A percentile compares a stretch with the other conserved stretches of the same genome.
phyloP scores from a whole-genome alignment of 2,113 vertebrate species.

The Cervus canadensis region DNA sequence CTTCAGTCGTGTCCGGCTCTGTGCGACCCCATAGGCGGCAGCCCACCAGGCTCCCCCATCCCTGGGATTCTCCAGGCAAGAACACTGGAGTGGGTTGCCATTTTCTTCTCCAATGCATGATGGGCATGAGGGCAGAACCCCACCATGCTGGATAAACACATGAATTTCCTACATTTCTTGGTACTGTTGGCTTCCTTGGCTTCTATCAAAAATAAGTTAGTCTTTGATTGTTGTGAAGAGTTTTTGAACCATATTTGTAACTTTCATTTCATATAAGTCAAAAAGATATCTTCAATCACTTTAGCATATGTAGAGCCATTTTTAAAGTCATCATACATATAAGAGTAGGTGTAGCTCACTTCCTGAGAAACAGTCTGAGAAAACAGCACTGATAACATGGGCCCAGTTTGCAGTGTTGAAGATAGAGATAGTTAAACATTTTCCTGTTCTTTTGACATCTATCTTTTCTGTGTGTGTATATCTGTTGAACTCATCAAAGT shows the following conservation, averaged over 20 bases:
- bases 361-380: not conserved
- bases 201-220: not conserved
- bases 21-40: fast-evolving
- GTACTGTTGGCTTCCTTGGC: not conserved
- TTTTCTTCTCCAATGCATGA: not conserved
- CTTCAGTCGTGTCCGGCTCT: not conserved
- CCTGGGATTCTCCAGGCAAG: not conserved
- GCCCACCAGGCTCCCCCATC: not conserved
- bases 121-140: not conserved
- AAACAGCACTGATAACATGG: not conserved
- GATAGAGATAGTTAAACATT: conserved; percentile 10
- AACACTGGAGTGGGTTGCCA: not conserved
- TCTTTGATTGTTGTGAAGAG: not conserved
- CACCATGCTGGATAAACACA: not conserved
- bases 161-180: not conserved
- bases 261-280: not conserved
- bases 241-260: conserved; percentile 14
- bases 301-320: not conserved
- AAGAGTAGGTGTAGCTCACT: not conserved
- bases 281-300: not conserved
- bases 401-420: not conserved
- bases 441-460: conserved; percentile 46
- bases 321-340: not conserved
- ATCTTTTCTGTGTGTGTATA: conserved; percentile 9
- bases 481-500: conserved; percentile 53